Base-by-base conservation (phyloP, 2,888 invertebrate species). In the Axea sp. region DNA sequence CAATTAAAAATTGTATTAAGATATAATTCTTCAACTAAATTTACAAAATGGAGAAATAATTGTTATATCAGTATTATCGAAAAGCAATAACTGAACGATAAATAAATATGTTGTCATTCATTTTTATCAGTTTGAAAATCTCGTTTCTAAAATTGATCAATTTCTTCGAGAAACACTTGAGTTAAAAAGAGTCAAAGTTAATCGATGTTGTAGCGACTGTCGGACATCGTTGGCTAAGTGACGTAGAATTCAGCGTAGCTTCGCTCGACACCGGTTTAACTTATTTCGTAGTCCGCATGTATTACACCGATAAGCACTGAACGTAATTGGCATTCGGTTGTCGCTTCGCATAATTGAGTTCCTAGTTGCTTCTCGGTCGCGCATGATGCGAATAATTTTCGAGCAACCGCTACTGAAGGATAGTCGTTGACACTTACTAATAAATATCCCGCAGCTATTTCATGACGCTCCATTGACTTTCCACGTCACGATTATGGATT, bases 291-390 rank as follows among this genome's bases (percentile, higher is more conserved):
- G 79, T 78, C 75, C 71, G 69, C 60, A 78, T 79, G 81, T 81
- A 81, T 81, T 80, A 81, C 77, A 79, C 75, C 77, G 80, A 82
- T 81, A 79, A 79, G 80, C 80, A 62, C 57, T 69, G 76, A 60
- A 74, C 77, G 79, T 80, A 84, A 85, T 87, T 86, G 85, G 80
- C 84, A 86, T 85, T 85, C 86, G 82, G 68, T 73, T 78, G 84
- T 78, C 80, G 81, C 80, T 77, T 78, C 82, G 80, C 82, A 84
- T 86, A 86, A 86, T 86, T 83, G 84, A 86, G 85, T 85, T 85
- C 82, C 82, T 80, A 84, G 83, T 82, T 82, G 82, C 81, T 82
- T 76, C 76, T 74, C 79, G 75, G 77, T 69, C 73, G 77, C 73
- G 79, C 83, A 78, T 80, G 83, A 81, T 80, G 81, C 75, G 85